These are phyloP conservation scores for Muntiacus muntjak DNA, from an alignment of 2,113 vertebrate genomes.

Conservation along the genomic window DNA sequence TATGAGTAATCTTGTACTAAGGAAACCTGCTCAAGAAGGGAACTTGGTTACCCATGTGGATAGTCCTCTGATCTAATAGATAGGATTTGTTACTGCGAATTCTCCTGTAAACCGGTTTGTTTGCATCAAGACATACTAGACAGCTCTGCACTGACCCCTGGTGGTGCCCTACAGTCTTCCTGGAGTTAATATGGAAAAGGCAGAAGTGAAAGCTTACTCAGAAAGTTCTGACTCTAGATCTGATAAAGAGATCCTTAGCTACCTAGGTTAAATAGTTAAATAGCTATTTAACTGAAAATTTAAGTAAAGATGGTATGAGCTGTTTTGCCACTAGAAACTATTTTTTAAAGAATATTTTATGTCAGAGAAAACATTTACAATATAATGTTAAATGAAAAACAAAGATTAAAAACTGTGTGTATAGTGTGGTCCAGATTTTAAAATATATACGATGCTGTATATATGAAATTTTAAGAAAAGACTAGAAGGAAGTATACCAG, in stretches of 20 bases:
- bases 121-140: neutral
- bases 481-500: neutral
- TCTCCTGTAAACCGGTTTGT: neutral
- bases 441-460: neutral
- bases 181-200: neutral
- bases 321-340: neutral
- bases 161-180: neutral
- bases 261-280: neutral
- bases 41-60: neutral
- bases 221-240: neutral
- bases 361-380: slow-evolving; percentile 9
- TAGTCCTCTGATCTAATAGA: neutral
- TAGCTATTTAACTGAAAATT: neutral
- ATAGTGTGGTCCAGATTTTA: slow-evolving; percentile 11
- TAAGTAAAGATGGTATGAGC: neutral
- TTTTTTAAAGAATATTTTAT: slow-evolving; percentile 36
- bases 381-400: slow-evolving; percentile 15
- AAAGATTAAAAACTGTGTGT: neutral
- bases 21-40: neutral
- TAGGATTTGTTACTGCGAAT: neutral
- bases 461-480: neutral
- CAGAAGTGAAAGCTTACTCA: neutral
- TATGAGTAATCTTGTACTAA: neutral
- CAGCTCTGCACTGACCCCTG: slow-evolving; percentile 52
- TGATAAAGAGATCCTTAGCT: neutral